phyloP scores from a whole-genome alignment of 2,888 invertebrate genomes.

The Vesta saturnalis region DNA sequence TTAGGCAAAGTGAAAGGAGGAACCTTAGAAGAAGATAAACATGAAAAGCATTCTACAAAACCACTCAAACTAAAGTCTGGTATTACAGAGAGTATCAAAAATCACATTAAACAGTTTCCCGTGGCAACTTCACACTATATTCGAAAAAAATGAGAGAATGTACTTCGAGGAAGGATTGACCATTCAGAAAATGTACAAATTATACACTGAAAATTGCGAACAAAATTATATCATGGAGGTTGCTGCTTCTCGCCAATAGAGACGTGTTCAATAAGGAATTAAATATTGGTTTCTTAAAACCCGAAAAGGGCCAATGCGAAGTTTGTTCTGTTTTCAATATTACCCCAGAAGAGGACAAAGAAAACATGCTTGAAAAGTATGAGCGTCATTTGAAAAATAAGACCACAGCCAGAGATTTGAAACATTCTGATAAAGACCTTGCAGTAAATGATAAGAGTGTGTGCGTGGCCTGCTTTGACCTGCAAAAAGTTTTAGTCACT shows the following conservation, averaged over 20 bases:
- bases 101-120: too few species aligned
- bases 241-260: background rate
- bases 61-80: background rate
- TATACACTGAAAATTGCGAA: background rate
- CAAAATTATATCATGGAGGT: background rate
- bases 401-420: too few species aligned
- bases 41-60: background rate
- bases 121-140: too few species aligned
- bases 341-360: too few species aligned
- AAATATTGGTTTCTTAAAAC: background rate
- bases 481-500: too few species aligned
- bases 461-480: background rate
- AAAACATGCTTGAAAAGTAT: too few species aligned
- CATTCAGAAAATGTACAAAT: too few species aligned
- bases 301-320: background rate
- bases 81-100: background rate
- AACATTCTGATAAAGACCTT: background rate
- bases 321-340: background rate
- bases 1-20: background rate
- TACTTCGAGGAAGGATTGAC: background rate
- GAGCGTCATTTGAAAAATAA: too few species aligned
- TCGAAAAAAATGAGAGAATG: too few species aligned
- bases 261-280: background rate
- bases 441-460: background rate
- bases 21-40: background rate